Evolutionary conservation across 2,113 vertebrate species (phyloP).

Genomic region (Trogon surrucura): DNA sequence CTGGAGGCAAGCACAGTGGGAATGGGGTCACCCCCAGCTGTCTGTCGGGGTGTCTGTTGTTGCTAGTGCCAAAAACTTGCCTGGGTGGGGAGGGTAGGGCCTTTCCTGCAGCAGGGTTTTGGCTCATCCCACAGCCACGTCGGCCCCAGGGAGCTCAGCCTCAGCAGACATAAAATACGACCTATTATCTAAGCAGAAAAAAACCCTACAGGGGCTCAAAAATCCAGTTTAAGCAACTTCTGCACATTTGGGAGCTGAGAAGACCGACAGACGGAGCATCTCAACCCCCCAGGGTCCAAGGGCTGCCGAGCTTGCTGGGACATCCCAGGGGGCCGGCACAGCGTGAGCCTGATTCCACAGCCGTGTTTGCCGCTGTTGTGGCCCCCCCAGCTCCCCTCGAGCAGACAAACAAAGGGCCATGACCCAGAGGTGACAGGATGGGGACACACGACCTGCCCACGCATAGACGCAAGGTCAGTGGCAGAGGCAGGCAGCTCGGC

Average conservation of each 20-base stretch:
- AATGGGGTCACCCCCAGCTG: neutral
- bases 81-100: neutral
- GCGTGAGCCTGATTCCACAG: neutral
- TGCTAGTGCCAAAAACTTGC: neutral
- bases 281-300: neutral
- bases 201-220: neutral
- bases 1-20: neutral
- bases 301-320: neutral
- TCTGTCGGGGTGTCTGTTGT: neutral
- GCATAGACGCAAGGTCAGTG: neutral
- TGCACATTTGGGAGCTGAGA: neutral
- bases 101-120: neutral
- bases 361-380: rapidly evolving
- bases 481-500: neutral
- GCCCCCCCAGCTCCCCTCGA: too few relatives aligned
- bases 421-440: neutral
- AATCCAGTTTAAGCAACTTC: neutral
- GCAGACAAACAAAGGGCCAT: rapidly evolving
- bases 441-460: rapidly evolving
- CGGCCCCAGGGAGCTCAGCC: neutral
- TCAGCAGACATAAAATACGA: neutral
- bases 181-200: neutral
- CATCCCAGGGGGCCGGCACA: neutral
- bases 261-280: rapidly evolving
- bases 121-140: rapidly evolving